Conservation (phyloP, 37 sponge, comb jelly and placozoan genomes). For the Tethya wilhelma region DNA sequence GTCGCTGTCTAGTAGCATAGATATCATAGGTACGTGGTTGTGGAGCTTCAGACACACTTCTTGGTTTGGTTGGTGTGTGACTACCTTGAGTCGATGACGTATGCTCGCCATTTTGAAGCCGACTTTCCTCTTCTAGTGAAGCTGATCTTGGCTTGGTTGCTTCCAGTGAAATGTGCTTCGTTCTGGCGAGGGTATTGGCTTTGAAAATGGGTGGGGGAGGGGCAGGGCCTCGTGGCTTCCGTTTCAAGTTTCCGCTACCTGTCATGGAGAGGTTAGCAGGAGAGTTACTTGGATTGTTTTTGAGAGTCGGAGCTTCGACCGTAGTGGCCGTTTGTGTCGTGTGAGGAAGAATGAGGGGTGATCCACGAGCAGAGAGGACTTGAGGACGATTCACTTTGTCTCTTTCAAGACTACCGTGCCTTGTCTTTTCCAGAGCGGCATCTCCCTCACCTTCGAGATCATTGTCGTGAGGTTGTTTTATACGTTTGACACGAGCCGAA, state of each 20-base stretch:
- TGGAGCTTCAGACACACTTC: background rate
- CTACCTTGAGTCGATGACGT: no score
- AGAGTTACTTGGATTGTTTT: background rate
- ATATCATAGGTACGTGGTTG: background rate
- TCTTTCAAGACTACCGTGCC: background rate
- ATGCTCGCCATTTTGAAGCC: no score
- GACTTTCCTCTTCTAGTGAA: no score
- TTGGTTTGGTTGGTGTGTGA: background rate
- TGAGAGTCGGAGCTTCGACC: background rate
- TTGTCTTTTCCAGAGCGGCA: background rate
- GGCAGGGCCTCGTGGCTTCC: slow-evolving; percentile 26
- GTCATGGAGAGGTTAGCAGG: background rate
- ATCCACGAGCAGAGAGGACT: background rate
- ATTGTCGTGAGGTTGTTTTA: no score
- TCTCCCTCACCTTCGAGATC: no score
- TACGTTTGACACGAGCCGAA: no score
- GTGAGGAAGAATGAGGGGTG: background rate
- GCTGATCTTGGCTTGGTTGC: no score
- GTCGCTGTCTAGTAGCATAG: background rate
- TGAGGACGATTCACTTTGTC: background rate
- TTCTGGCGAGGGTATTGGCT: background rate
- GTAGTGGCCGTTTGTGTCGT: background rate
- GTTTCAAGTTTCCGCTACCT: background rate
- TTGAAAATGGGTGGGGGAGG: slow-evolving; percentile 14
- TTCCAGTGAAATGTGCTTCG: no score